These are phyloP conservation scores for Macquaria ambigua DNA, from an alignment of 2,113 vertebrate species.

Conservation along the genomic window DNA sequence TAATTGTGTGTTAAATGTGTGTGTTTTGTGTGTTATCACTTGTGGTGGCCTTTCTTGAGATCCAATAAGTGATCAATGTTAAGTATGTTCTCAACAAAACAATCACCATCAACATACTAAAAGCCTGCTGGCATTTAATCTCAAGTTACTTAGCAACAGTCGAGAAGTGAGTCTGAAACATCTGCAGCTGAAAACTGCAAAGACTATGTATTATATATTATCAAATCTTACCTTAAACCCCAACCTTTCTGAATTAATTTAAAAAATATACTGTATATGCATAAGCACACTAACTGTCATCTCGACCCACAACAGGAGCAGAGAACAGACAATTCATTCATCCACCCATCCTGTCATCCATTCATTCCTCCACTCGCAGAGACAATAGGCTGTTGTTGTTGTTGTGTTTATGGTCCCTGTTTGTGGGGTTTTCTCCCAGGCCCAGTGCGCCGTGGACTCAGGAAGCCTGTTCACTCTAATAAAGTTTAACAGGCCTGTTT, in stretches of 20 bases:
- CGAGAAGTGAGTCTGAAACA: slow-evolving; percentile 6
- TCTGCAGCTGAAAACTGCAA: slow-evolving; percentile 8
- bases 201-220: not conserved
- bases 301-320: slow-evolving; percentile 15
- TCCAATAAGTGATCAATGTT: not conserved
- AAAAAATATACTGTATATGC: not conserved
- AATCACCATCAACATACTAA: slow-evolving; percentile 3
- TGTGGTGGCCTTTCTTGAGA: not conserved
- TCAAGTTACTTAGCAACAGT: slow-evolving; percentile 53
- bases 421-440: slow-evolving; percentile 64
- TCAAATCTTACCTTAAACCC: not conserved
- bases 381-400: slow-evolving; percentile 76
- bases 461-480: slow-evolving; percentile 70
- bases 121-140: slow-evolving; percentile 23
- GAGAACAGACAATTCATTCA: slow-evolving; percentile 53
- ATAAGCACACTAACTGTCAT: slow-evolving; percentile 8
- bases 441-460: slow-evolving; percentile 53
- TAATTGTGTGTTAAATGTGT: not conserved
- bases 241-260: not conserved
- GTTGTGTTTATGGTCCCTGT: slow-evolving; percentile 67
- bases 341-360: slow-evolving; percentile 40
- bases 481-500: slow-evolving; percentile 76
- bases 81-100: not conserved
- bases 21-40: slow-evolving; percentile 17
- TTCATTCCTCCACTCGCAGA: slow-evolving; percentile 43